Base-by-base conservation (phyloP, 2,888 invertebrate species). In the Caenorhabditis sinica region DNA sequence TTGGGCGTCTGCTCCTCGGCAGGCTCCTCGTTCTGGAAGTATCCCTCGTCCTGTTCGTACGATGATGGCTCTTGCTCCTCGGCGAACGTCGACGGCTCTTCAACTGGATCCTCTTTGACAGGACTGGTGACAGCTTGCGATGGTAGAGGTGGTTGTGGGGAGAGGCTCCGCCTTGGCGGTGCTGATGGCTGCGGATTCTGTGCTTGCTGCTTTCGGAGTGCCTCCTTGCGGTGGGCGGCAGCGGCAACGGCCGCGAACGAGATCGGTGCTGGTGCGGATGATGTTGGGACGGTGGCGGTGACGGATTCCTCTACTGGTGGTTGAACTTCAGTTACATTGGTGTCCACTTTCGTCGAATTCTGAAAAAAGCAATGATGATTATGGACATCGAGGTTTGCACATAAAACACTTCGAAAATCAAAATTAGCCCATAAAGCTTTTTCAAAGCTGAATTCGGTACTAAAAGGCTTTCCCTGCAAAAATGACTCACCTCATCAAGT, bases 181-280 rank as follows among this genome's bases (percentile, higher is more conserved):
- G 77, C 33, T 40, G 72, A 63, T 15, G 77, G 60, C 40, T 81
- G 81, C 1, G 80, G 82, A 45, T 65, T 65, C 23, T 72, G 71
- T 23, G 61, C 43, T 15, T 85, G 80, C 53, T 83, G 82, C 63
- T 83, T 81, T 53, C 80, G 80, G 17, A 82, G 82, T 28, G 85
- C 83, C 43, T 88, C 86, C 25, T 85, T 86, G 17, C 85, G 77
- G 30, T 83, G 83, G 11, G 85, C 87, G 30, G 87, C 87, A 13
- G 88, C 88, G 13, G 88, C 88, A 13, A 87, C 86, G 2, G 88
- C 88, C 40, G 88, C 88, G 66, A 88, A 88, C 2, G 88, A 88
- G 49, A 87, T 86, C 61, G 88, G 87, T 43, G 73, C 86, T 6
- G 87, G 66, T 2, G 86, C 83, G 2, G 86, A 75, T 1, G 83